These are phyloP conservation scores for Ptilonorhynchus violaceus DNA, from an alignment of 2,113 vertebrate genomes.

Conservation along the genomic window DNA sequence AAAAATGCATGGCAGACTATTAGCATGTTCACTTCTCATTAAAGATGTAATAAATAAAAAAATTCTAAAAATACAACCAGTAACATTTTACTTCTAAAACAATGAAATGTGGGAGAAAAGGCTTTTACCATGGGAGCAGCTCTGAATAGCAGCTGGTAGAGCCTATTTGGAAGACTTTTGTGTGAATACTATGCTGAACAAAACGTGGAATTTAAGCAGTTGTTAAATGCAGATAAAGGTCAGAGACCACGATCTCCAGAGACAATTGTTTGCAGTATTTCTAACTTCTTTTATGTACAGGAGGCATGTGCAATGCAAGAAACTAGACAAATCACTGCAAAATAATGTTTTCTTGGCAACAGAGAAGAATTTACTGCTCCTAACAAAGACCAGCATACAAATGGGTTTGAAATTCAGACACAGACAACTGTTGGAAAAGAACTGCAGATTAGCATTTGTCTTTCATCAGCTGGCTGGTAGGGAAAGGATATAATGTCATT, in stretches of 20 bases:
- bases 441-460: background rate
- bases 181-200: slow-evolving; percentile 33
- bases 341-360: slow-evolving; percentile 58
- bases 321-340: slow-evolving; percentile 35
- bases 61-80: background rate
- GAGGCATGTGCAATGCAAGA: slow-evolving; percentile 29
- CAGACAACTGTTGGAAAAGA: background rate
- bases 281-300: slow-evolving; percentile 33
- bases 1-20: background rate
- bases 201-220: slow-evolving; percentile 47
- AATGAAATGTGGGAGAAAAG: slow-evolving; percentile 7
- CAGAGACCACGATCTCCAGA: slow-evolving; percentile 39
- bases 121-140: slow-evolving; percentile 7
- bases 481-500: background rate
- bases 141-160: slow-evolving; percentile 41
- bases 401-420: slow-evolving; percentile 26
- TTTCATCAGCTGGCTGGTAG: background rate
- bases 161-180: slow-evolving; percentile 35
- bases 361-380: slow-evolving; percentile 35
- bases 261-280: slow-evolving; percentile 20
- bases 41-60: slow-evolving; percentile 1
- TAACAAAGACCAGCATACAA: slow-evolving; percentile 50
- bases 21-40: background rate
- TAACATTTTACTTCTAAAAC: slow-evolving; percentile 35
- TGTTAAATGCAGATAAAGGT: slow-evolving; percentile 62